Evolutionary conservation across 2,797 vertebrate genomes (phyloP), one percentile per base, ranked within the genome.

Genomic region (Heliangelus exortis): DNA sequence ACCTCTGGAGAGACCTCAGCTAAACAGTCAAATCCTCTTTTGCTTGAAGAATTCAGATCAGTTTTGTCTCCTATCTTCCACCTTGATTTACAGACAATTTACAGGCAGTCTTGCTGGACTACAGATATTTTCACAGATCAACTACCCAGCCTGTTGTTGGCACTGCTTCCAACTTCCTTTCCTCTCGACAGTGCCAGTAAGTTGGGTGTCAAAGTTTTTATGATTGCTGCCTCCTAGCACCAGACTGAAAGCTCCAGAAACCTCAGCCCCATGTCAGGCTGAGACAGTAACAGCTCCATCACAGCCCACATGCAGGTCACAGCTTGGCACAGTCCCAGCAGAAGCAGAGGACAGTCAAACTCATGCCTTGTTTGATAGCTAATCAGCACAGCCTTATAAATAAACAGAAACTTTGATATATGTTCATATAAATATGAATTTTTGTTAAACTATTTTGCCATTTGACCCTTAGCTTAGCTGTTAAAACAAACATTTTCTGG

Each of bases 61-160:
- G 29, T 51, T 72, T 51, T 41, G 29, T 25, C 76, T 10, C 4
- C 48, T 61, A 4, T 12, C 33, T 43, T 48, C 47, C 69, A 50
- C 34, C 34, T 14, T 7, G 15, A 39, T 23, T 53, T 45, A 58
- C 18, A 74, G 61, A 28, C 20, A 25, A 4, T 10, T 36, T 14
- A 29, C 22, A 25, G 48, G 20, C 47, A 36, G 20, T 12, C 28
- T 20, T 21, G 14, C 36, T 51, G 8, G 28, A 12, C 29, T 41
- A 7, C 0, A n/a, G 17, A 0, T 14, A 15, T 8, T 26, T 29
- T 15, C 34, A 29, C 0, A 11, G 11, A 15, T 5, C n/a, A 31
- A 22, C 88, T 18, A 5, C 22, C 12, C 3, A n/a, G 31, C 41
- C 47, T 5, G 8, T 13, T 41, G 6, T 3, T 20, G 2, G 0